Conservation (phyloP, 2,888 invertebrate genomes). For the Hecatera dysodea region DNA sequence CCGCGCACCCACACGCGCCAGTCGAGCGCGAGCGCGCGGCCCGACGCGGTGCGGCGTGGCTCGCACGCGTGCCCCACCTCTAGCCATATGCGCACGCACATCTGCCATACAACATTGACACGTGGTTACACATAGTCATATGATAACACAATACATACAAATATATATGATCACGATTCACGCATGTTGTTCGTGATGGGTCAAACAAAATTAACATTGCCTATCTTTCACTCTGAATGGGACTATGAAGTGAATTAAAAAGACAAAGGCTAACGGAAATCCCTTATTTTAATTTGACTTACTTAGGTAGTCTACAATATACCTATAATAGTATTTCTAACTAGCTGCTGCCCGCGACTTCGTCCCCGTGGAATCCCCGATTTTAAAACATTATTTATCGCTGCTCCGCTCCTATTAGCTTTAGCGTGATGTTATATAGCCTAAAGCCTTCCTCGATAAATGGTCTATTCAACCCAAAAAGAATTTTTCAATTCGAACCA, state of each 20-base stretch:
- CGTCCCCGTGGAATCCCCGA: too few species aligned
- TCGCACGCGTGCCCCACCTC: constrained; percentile 88
- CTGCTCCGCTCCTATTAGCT: too few species aligned
- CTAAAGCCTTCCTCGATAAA: too few species aligned
- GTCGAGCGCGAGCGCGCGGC: constrained; percentile 85
- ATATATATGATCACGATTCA: constrained; percentile 12
- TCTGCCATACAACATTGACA: constrained; percentile 72
- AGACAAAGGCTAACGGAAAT: too few species aligned
- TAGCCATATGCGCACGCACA: constrained; percentile 89
- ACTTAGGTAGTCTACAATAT: too few species aligned
- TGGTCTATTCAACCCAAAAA: too few species aligned
- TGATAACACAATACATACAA: constrained; percentile 6
- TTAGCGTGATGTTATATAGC: too few species aligned
- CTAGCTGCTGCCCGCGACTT: too few species aligned
- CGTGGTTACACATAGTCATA: constrained; percentile 37
- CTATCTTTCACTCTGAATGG: not conserved
- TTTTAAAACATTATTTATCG: too few species aligned
- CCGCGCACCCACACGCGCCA: constrained; percentile 89
- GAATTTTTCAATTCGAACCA: too few species aligned
- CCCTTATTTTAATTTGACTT: too few species aligned
- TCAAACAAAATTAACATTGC: constrained; percentile 2
- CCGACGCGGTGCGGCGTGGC: constrained; percentile 82
- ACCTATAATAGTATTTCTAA: too few species aligned
- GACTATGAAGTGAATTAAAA: not conserved
- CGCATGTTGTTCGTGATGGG: constrained; percentile 5